phyloP scores from a whole-genome alignment of 1,140 invertebrate species.

The Brachystomella parvula region DNA sequence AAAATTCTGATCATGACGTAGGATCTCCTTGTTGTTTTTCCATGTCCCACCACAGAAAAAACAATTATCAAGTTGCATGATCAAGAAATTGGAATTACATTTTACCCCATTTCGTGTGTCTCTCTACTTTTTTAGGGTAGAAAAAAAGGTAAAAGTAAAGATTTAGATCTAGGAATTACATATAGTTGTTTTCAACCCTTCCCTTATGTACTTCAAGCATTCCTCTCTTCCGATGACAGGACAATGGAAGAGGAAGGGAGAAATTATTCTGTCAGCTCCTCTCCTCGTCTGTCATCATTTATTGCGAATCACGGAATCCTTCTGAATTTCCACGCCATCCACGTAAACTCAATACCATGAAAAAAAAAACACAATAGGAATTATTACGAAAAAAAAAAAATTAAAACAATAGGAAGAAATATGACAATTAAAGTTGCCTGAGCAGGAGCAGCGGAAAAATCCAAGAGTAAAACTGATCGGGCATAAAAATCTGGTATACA shows the following conservation, averaged over 20 bases:
- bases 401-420: not conserved
- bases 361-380: not conserved
- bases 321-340: not conserved
- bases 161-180: not conserved
- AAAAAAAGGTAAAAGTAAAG: not conserved
- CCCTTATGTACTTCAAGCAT: not conserved
- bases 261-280: constrained; percentile 12
- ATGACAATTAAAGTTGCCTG: too few relatives aligned
- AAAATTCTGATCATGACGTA: not conserved
- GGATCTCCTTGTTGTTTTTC: not conserved
- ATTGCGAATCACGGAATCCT: constrained; percentile 8
- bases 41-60: too few relatives aligned
- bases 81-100: not conserved
- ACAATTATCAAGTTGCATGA: too few relatives aligned
- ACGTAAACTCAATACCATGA: not conserved
- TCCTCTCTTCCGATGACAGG: constrained; percentile 6
- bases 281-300: constrained; percentile 8
- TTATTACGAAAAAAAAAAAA: not conserved
- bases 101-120: not conserved
- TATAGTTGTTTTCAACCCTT: not conserved
- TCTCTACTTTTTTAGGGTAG: not conserved
- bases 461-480: too few relatives aligned
- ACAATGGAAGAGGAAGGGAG: constrained; percentile 4
- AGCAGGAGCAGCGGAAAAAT: too few relatives aligned
- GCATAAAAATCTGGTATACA: too few relatives aligned